phyloP scores from a whole-genome alignment of 2,888 invertebrate species.

The Lordiphosa andalusiaca region DNA sequence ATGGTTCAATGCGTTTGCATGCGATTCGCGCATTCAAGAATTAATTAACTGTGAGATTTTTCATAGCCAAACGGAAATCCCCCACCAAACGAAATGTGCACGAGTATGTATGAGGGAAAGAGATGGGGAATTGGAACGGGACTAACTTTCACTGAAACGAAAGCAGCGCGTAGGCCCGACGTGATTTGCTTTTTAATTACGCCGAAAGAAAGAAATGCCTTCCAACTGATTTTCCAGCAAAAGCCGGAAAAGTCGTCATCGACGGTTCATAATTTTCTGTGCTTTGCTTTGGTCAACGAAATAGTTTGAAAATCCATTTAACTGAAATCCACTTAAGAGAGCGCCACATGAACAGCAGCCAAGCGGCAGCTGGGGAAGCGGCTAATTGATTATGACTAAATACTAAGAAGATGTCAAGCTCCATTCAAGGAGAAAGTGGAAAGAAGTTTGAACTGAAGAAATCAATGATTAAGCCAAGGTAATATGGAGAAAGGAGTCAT shows the following conservation, averaged over 20 bases:
- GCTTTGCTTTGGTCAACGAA: background rate
- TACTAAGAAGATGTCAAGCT: too few species aligned
- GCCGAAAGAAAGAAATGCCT: slow-evolving; percentile 21
- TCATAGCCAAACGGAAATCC: slow-evolving; percentile 48
- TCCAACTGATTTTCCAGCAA: slow-evolving; percentile 37
- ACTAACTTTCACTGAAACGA: slow-evolving; percentile 18
- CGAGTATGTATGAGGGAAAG: slow-evolving; percentile 23
- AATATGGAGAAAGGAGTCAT: too few species aligned
- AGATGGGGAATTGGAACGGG: background rate
- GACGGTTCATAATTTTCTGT: slow-evolving; percentile 32
- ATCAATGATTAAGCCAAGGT: too few species aligned
- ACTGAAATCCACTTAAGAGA: background rate
- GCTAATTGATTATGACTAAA: slow-evolving; percentile 9
- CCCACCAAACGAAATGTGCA: slow-evolving; percentile 33
- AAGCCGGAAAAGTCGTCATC: slow-evolving; percentile 20
- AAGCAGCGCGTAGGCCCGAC: slow-evolving; percentile 26
- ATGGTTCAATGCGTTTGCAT: slow-evolving; percentile 46
- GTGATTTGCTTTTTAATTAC: slow-evolving; percentile 70
- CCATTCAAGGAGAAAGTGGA: too few species aligned
- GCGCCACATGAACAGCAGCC: slow-evolving; percentile 6
- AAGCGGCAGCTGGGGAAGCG: background rate
- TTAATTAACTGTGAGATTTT: slow-evolving; percentile 64
- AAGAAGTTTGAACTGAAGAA: too few species aligned
- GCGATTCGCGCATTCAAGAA: slow-evolving; percentile 38
- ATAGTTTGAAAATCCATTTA: background rate